Conservation (phyloP, 1,140 invertebrate genomes). For the Macrobrachium rosenbergii region DNA sequence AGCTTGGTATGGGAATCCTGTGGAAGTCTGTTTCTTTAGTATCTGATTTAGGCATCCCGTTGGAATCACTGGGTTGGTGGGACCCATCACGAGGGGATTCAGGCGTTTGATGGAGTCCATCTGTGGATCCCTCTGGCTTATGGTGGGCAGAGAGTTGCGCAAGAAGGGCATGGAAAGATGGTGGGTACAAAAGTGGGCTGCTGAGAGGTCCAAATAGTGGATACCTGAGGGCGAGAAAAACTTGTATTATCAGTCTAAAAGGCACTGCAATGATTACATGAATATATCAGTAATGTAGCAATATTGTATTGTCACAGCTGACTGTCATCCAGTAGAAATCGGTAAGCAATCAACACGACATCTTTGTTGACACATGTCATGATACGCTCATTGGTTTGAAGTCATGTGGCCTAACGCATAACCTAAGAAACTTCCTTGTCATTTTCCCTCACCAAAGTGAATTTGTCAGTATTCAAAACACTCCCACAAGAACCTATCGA, state of each 20-base stretch:
- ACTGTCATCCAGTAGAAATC: no score
- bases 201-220: constrained; percentile 41
- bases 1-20: not conserved
- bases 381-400: no score
- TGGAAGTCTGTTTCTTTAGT: not conserved
- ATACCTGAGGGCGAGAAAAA: constrained; percentile 20
- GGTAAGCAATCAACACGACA: no score
- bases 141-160: constrained; percentile 54
- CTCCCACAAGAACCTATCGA: no score
- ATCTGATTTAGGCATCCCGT: not conserved
- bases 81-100: not conserved
- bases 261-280: not conserved
- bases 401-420: no score
- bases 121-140: constrained; percentile 41
- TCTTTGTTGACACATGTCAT: no score
- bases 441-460: no score
- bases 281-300: no score
- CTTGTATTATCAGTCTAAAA: not conserved
- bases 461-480: no score
- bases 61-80: not conserved
- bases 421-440: no score
- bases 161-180: constrained; percentile 49
- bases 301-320: no score
- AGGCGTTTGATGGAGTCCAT: constrained; percentile 1
- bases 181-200: constrained; percentile 48